phyloP scores from a whole-genome alignment of 2,113 vertebrate genomes.

The Gymnarchus niloticus region DNA sequence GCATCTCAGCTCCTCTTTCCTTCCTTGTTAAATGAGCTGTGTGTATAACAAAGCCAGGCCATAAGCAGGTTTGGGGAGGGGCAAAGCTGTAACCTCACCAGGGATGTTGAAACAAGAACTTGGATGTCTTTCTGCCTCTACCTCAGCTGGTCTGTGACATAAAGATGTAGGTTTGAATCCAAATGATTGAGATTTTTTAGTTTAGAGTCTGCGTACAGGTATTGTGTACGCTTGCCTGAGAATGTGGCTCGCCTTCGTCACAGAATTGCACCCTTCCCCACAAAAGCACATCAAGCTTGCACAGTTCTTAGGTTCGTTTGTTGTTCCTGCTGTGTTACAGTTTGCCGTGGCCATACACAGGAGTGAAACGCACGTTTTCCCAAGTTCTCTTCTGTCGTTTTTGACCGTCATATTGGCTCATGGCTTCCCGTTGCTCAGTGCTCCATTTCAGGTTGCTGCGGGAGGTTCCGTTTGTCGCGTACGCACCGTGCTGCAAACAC shows the following conservation, averaged over 20 bases:
- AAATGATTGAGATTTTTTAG: no score
- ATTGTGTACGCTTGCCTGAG: neutral
- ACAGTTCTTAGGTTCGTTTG: no score
- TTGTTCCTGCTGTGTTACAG: neutral
- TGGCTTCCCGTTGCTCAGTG: neutral
- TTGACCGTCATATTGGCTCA: neutral
- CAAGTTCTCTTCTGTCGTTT: neutral
- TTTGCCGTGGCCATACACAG: neutral
- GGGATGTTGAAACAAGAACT: no score
- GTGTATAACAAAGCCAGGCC: neutral
- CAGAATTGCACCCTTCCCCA: neutral
- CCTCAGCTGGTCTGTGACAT: neutral
- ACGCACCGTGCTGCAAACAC: constrained; percentile 1
- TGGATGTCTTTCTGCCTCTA: no score
- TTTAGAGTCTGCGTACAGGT: neutral
- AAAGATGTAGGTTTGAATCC: neutral
- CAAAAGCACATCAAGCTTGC: no score
- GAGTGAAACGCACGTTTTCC: neutral
- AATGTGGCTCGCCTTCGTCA: neutral
- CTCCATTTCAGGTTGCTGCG: neutral
- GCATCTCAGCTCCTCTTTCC: neutral
- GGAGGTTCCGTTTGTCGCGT: neutral
- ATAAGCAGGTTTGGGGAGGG: neutral
- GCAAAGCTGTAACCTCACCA: no score
- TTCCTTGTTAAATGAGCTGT: constrained; percentile 2